These are phyloP conservation scores for Equus przewalskii DNA, from an alignment of 2,113 vertebrate species.

Conservation along the genomic window DNA sequence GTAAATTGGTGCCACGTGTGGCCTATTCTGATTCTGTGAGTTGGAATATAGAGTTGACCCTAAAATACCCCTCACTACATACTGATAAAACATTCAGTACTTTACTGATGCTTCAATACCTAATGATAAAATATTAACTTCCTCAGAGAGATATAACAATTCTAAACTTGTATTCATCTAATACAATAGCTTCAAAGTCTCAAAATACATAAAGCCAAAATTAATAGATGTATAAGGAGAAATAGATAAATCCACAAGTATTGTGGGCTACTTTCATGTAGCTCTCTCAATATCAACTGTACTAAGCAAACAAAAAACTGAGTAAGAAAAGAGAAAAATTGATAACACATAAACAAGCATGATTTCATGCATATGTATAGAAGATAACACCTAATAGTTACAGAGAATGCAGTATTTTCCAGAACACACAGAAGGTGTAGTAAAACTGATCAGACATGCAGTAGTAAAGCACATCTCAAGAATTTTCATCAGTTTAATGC, in stretches of 20 bases:
- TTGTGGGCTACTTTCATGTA: not conserved
- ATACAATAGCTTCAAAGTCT: not conserved
- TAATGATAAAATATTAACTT: slow-evolving; percentile 23
- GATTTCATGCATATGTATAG: not conserved
- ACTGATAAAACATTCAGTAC: not conserved
- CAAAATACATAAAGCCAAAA: not conserved
- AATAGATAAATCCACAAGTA: not conserved
- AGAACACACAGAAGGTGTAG: not conserved
- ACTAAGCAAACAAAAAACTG: not conserved
- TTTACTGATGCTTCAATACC: not conserved
- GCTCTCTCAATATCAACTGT: not conserved
- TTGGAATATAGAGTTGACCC: not conserved
- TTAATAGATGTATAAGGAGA: not conserved
- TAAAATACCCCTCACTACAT: not conserved
- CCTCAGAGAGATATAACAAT: not conserved
- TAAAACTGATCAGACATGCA: not conserved
- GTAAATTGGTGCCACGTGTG: not conserved
- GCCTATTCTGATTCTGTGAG: not conserved
- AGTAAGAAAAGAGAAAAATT: not conserved
- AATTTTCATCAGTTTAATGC: not conserved
- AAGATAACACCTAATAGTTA: not conserved
- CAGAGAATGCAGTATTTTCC: not conserved
- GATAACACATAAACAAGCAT: not conserved
- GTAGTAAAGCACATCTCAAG: not conserved
- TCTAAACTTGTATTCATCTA: not conserved